A percentile compares a stretch with the other conserved stretches of the same genome.
Conservation (phyloP, 2,888 invertebrate species). For the Spilosoma lubricipeda region DNA sequence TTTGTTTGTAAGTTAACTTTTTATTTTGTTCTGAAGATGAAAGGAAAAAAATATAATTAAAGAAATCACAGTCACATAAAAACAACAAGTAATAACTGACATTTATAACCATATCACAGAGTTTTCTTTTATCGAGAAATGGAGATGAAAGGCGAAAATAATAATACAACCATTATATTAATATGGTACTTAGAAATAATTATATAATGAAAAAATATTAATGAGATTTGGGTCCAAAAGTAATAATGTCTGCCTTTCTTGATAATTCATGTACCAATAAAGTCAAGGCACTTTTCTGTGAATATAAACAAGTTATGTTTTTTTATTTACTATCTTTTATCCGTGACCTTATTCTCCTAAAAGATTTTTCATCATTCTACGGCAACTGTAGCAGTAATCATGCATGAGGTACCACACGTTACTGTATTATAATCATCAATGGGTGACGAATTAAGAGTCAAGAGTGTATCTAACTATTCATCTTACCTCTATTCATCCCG, state of each 20-base stretch:
- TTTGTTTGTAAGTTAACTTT: not conserved
- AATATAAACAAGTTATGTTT: not conserved
- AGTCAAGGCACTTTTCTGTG: slow-evolving; percentile 3
- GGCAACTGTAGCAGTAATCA: too few species aligned
- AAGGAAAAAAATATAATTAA: not conserved
- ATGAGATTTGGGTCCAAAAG: not conserved
- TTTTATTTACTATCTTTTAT: not conserved
- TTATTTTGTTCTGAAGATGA: not conserved
- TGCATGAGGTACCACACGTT: too few species aligned
- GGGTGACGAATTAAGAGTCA: too few species aligned
- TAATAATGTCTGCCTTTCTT: not conserved
- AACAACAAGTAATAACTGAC: not conserved
- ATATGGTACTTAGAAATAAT: slow-evolving; percentile 9
- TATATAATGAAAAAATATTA: not conserved
- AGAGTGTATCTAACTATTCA: too few species aligned
- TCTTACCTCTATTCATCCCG: too few species aligned
- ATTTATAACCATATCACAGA: not conserved
- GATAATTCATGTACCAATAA: not conserved
- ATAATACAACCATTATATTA: slow-evolving; percentile 8
- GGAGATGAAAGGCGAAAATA: slow-evolving; percentile 4
- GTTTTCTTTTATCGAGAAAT: not conserved
- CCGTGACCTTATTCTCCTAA: too few species aligned
- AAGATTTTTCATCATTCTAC: too few species aligned
- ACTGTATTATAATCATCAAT: too few species aligned
- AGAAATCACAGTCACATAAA: not conserved